Base-by-base conservation (phyloP, 2,888 invertebrate genomes). In the Drosophila ustulata region DNA sequence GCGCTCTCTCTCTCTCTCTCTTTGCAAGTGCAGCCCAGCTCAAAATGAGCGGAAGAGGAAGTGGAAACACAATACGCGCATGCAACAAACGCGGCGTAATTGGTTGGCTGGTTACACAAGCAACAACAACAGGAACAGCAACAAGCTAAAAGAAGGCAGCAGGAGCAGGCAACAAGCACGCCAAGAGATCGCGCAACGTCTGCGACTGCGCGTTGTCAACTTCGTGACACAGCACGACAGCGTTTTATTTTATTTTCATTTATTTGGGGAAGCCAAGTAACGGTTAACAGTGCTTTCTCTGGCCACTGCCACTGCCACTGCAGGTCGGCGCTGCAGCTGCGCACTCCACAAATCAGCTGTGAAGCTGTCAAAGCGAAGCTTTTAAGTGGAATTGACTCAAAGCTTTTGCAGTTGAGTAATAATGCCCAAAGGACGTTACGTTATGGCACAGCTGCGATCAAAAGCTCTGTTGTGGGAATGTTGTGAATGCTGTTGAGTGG, bases 61-160 rank as follows among this genome's bases (percentile, higher is more conserved):
- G 85, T 85, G 74, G 84, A 82, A 85, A 87, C 59, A 80, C 84
- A 85, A 80, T 85, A 37, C 37, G 11, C 37, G 37, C 4, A 80
- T 86, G 84, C 84, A 87, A 77, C 73, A 77, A 75, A 30, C 30
- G 30, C 30, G 30, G 77, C 74, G 79, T 87, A 87, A 84, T 87
- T 87, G 87, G 68, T 73, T 75, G 73, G 69, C 72, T 74, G 68
- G 73, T 88, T 85, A 87, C 82, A 88, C 88, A 85, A 85, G 85
- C 80, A 67, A 58, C 63, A 34, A n/a, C 64, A 52, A 37, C 39
- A 65, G 41, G 34, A 43, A 18, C 18, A 2, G 2, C 18, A 18
- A 18, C 52, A 57, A 59, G 32, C 63, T 37, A 34, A 30, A 26
- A 39, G 41, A 50, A 41, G 56, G 52, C 71, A 62, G 57, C 71